Evolutionary conservation across 2,113 vertebrate species (phyloP).

Genomic region (Alouatta palliata): DNA sequence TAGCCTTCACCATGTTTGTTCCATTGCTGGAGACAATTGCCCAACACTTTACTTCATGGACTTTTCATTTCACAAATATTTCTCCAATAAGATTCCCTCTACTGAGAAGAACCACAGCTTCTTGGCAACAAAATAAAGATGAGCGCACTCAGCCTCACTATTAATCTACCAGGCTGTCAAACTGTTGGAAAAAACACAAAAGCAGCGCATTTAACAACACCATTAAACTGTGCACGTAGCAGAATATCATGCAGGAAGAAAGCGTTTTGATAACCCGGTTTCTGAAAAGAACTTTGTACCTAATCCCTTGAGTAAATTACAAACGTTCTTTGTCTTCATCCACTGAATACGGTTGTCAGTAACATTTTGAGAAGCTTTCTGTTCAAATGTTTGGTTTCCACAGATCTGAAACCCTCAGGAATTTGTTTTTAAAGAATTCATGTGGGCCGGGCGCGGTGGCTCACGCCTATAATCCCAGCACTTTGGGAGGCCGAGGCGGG

Average conservation of each 20-base stretch:
- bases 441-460: neutral
- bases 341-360: neutral
- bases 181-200: neutral
- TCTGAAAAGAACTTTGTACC: neutral
- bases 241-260: neutral
- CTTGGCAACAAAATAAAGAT: constrained; percentile 54
- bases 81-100: constrained; percentile 27
- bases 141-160: neutral
- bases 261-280: neutral
- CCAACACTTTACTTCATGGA: neutral
- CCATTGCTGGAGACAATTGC: neutral
- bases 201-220: neutral
- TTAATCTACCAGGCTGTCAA: neutral
- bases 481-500: too few species aligned
- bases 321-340: neutral
- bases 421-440: constrained; percentile 15
- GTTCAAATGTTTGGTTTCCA: neutral
- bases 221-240: neutral
- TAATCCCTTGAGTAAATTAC: neutral
- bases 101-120: constrained; percentile 27
- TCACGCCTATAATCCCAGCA: too few species aligned
- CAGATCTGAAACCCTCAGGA: neutral
- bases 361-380: neutral
- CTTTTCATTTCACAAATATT: constrained; percentile 59
- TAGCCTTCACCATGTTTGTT: neutral